Conservation (phyloP, 2,888 invertebrate genomes). For the Drosophila kanekoi region DNA sequence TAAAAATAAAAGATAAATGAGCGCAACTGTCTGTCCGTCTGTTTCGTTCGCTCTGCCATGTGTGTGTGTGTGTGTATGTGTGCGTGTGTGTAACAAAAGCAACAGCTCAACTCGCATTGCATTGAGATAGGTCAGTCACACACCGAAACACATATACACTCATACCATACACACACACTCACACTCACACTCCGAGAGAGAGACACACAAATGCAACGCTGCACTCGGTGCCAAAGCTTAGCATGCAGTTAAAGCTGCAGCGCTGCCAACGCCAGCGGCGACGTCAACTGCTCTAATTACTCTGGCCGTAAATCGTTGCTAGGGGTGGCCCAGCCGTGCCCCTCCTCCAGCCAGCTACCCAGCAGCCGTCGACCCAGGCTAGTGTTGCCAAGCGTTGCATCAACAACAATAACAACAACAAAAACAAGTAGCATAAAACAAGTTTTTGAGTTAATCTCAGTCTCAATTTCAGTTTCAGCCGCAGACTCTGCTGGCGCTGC, state of each 20-base stretch:
- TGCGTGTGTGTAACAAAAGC: constrained; percentile 56
- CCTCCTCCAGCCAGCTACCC: neutral
- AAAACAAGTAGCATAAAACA: constrained; percentile 54
- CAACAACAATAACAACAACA: constrained; percentile 41
- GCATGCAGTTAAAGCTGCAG: constrained; percentile 49
- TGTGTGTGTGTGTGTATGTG: constrained; percentile 7
- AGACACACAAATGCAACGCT: constrained; percentile 62
- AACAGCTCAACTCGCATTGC: constrained; percentile 77
- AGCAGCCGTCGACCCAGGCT: constrained; percentile 22
- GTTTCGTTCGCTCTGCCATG: constrained; percentile 27
- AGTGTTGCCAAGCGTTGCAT: constrained; percentile 57
- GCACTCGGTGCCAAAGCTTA: constrained; percentile 60
- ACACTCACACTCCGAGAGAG: constrained; percentile 15
- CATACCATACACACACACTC: constrained; percentile 28
- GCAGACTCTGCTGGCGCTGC: constrained; percentile 37
- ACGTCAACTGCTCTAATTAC: constrained; percentile 74
- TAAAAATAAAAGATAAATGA: constrained; percentile 77
- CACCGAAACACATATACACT: constrained; percentile 49
- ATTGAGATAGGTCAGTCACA: constrained; percentile 83
- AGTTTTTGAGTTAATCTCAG: constrained; percentile 63
- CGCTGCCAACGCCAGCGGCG: constrained; percentile 45
- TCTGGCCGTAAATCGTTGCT: constrained; percentile 55
- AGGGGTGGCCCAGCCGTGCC: constrained; percentile 42
- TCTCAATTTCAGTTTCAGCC: constrained; percentile 59
- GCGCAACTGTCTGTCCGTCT: constrained; percentile 55